Evolutionary conservation across 2,888 invertebrate genomes (phyloP), one percentile per base, ranked within the genome.

Genomic region (Aelia acuminata): DNA sequence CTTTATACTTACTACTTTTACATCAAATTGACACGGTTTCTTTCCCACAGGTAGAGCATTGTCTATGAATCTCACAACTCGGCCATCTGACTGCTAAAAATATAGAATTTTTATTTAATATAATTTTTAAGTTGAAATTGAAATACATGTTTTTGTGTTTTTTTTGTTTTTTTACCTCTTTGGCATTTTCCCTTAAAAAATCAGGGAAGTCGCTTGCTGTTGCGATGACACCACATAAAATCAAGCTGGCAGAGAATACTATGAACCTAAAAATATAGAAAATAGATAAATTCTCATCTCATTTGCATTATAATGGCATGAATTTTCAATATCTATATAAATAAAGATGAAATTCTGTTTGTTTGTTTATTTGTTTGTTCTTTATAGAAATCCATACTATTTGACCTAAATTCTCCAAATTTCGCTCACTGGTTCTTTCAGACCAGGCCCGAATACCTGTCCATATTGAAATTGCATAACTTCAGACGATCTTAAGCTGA

Each of bases 1-100:
- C n/a, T n/a, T n/a, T n/a, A n/a, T 80, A 43, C 80, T 80, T 47
- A 80, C 80, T n/a, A 75, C 39, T 39, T 75, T 75, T 35, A 75
- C 39, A 8, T 75, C 75, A 35, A 75, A 39, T 75, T 75, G 31
- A 31, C 70, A 70, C 0, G 70, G 35, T 35, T 35, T 35, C 4
- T 35, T 35, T 18, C 70, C 70, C 15, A 70, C 15, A 5, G 3
- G 15, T 13, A 70, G 15, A 70, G 70, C 31, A 5, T 31, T 70
- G 13, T 31, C 35, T 31, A 70, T 35, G 18, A 70, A 8, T 7
- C 63, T 15, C 20, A 70, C 63, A 35, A 26, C 63, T 15, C 18
- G 20, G 18, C 63, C 63, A 15, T 70, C 63, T 35, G 63, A 70
- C 63, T 70, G 18, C 15, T 13, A 7, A 70, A 35, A 31, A 13